A percentile compares a stretch with the other conserved stretches of the same genome.
Evolutionary conservation across 2,797 vertebrate species (phyloP).

Genomic region (Anomalospiza imberbis): DNA sequence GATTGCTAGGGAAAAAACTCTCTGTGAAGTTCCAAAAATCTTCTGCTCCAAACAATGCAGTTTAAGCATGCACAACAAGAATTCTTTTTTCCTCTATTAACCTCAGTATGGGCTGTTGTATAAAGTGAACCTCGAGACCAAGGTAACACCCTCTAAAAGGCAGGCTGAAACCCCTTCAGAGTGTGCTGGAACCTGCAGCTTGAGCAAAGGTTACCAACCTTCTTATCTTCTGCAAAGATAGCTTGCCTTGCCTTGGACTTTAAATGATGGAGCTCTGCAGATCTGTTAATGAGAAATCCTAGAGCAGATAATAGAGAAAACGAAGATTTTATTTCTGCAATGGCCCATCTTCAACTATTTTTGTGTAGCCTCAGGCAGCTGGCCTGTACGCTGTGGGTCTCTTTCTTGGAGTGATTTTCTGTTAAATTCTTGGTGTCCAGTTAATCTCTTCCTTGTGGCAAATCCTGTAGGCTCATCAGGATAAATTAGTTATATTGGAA

Average conservation of each 20-base stretch:
- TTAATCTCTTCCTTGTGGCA: neutral
- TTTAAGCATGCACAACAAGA: neutral
- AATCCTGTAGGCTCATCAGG: neutral
- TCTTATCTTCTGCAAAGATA: conserved; percentile 23
- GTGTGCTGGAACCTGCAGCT: neutral
- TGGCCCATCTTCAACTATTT: neutral
- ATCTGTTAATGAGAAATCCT: conserved; percentile 41
- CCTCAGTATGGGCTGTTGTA: neutral
- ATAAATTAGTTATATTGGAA: neutral
- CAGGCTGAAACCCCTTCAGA: neutral
- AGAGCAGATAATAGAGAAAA: neutral
- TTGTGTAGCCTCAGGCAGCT: neutral
- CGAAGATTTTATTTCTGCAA: neutral
- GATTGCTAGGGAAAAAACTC: neutral
- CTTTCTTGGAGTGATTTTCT: neutral
- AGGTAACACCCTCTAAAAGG: neutral
- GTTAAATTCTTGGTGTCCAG: too few relatives aligned
- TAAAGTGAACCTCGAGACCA: neutral
- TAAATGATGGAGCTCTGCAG: neutral
- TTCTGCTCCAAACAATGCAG: fast-evolving
- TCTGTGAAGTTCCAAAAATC: neutral
- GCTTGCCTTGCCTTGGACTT: conserved; percentile 21
- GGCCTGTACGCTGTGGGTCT: neutral
- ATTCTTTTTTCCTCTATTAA: neutral
- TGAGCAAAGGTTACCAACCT: conserved; percentile 14